phyloP scores from a whole-genome alignment of 1,140 invertebrate genomes.

The Spodoptera frugiperda region DNA sequence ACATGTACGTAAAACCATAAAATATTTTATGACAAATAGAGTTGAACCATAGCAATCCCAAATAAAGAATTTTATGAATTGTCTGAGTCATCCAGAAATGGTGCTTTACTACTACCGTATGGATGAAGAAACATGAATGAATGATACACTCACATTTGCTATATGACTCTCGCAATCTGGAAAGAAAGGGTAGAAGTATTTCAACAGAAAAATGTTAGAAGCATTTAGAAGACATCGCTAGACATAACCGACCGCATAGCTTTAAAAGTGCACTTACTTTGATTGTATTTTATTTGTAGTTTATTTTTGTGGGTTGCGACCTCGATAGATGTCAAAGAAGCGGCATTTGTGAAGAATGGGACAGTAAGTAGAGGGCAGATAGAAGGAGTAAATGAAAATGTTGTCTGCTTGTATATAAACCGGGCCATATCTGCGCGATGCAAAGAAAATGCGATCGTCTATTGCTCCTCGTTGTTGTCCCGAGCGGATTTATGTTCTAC shows the following conservation, averaged over 20 bases:
- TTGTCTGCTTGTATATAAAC: constrained; percentile 42
- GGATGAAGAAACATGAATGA: constrained; percentile 43
- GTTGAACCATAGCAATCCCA: constrained; percentile 16
- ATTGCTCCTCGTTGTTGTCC: constrained; percentile 27
- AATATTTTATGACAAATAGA: constrained; percentile 37
- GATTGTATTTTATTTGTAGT: constrained; percentile 61
- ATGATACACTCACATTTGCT: constrained; percentile 43
- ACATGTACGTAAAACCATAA: constrained; percentile 17
- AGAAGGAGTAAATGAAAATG: constrained; percentile 37
- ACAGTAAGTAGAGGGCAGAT: constrained; percentile 7
- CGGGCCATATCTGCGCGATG: constrained; percentile 29
- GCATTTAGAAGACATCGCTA: constrained; percentile 57
- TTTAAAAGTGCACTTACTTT: constrained; percentile 60
- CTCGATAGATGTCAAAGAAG: constrained; percentile 45
- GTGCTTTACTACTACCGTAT: constrained; percentile 37
- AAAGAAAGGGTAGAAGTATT: constrained; percentile 49
- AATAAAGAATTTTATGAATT: constrained; percentile 44
- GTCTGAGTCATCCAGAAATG: constrained; percentile 33
- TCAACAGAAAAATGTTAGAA: constrained; percentile 52
- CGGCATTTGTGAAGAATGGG: constrained; percentile 35
- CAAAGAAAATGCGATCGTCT: constrained; percentile 30
- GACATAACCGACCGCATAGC: constrained; percentile 52
- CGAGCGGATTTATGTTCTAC: constrained; percentile 37
- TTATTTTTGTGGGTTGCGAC: constrained; percentile 49
- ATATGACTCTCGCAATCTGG: constrained; percentile 44